Evolutionary conservation across 2,113 vertebrate genomes (phyloP).

Genomic region (Boleophthalmus pectinirostris): DNA sequence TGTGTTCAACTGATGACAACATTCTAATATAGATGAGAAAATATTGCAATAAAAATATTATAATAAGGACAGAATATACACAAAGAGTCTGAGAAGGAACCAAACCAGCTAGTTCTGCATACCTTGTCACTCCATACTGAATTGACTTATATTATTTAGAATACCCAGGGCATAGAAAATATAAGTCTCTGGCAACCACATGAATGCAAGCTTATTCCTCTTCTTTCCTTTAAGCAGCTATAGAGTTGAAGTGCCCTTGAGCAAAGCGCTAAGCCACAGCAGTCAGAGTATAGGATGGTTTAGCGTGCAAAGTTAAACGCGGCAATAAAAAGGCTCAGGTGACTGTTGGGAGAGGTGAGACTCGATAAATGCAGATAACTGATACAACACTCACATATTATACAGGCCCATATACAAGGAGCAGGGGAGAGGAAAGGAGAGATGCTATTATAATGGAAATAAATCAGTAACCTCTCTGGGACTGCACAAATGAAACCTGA

Average conservation of each 20-base stretch:
- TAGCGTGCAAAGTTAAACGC: constrained; percentile 17
- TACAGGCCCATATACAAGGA: constrained; percentile 39
- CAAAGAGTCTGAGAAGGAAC: neutral
- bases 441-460: constrained; percentile 62
- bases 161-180: neutral
- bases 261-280: neutral
- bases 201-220: neutral
- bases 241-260: constrained; percentile 12
- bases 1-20: too few relatives aligned
- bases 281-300: neutral
- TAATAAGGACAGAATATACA: too few relatives aligned
- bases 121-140: neutral
- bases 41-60: too few relatives aligned
- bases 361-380: constrained; percentile 52
- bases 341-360: constrained; percentile 50
- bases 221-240: neutral
- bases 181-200: neutral
- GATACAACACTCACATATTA: constrained; percentile 59
- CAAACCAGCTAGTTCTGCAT: neutral
- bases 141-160: neutral
- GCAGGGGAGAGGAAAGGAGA: constrained; percentile 51
- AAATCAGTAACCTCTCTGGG: constrained; percentile 54
- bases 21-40: too few relatives aligned
- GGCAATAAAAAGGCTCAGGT: constrained; percentile 34
- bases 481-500: constrained; percentile 56